phyloP scores from a whole-genome alignment of 2,888 invertebrate genomes.

The Idaea aversata region DNA sequence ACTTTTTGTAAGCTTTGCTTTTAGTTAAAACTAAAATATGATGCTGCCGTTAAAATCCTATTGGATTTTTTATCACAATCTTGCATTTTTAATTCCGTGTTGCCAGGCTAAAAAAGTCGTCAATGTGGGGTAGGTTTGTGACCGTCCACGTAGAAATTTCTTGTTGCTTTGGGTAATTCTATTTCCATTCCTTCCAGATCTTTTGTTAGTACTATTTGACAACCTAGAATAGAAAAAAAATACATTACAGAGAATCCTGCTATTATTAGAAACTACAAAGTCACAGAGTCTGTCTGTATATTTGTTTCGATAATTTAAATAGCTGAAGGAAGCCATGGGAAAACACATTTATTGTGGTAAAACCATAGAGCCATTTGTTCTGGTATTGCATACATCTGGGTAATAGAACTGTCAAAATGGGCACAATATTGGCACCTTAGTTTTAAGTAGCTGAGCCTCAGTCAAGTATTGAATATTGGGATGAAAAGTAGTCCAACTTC shows the following conservation, averaged over 20 bases:
- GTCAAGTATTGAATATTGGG: too few relatives aligned
- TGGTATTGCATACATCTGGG: not conserved
- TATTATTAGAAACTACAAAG: too few relatives aligned
- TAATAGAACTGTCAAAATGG: not conserved
- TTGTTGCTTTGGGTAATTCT: conserved; percentile 90
- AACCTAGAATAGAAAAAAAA: conserved; percentile 79
- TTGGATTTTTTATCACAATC: not conserved
- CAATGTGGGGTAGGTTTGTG: conserved; percentile 97
- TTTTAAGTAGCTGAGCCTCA: too few relatives aligned
- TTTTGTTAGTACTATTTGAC: conserved; percentile 94
- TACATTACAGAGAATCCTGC: conserved; percentile 4
- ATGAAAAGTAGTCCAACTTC: too few relatives aligned
- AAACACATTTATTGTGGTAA: too few relatives aligned
- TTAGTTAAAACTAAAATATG: not conserved
- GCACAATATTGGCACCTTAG: too few relatives aligned
- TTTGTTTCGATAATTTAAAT: too few relatives aligned
- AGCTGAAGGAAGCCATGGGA: too few relatives aligned
- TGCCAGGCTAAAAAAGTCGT: conserved; percentile 16
- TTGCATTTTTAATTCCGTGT: not conserved
- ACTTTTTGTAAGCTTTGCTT: not conserved
- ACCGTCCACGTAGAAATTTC: conserved; percentile 99
- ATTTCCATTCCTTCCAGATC: conserved; percentile 93
- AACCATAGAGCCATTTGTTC: too few relatives aligned
- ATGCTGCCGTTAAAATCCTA: not conserved
- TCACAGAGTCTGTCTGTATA: too few relatives aligned